These are phyloP conservation scores for Yoshiicerus persimilis DNA, from an alignment of 1,140 invertebrate species.

Conservation along the genomic window DNA sequence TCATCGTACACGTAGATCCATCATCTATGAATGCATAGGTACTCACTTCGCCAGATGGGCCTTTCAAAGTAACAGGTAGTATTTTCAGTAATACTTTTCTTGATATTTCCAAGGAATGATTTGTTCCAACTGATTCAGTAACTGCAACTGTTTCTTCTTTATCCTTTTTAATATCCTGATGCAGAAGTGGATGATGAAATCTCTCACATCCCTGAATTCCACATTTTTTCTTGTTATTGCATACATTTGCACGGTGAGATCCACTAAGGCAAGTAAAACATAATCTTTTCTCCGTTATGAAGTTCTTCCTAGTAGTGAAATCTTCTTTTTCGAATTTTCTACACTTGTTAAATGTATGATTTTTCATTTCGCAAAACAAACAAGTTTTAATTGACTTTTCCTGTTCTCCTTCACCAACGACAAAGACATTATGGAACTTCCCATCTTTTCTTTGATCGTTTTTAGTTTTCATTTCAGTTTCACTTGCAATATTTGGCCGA, in stretches of 20 bases:
- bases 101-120: background rate
- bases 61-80: background rate
- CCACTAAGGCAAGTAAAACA: background rate
- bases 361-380: background rate
- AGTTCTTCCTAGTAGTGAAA: background rate
- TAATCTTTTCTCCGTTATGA: background rate
- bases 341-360: background rate
- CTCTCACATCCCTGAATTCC: background rate
- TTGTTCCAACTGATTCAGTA: background rate
- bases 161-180: background rate
- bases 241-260: background rate
- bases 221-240: background rate
- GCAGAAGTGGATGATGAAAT: background rate
- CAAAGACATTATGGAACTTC: background rate
- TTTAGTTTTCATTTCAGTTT: background rate
- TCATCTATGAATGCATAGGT: background rate
- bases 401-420: background rate
- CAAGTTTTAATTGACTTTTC: background rate
- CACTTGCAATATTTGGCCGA: background rate
- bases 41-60: background rate
- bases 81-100: background rate
- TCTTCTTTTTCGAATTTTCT: background rate
- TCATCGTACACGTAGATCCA: background rate
- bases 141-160: no score
- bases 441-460: background rate